Evolutionary conservation across 2,113 vertebrate genomes (phyloP).

Genomic region (Trogon melanurus): DNA sequence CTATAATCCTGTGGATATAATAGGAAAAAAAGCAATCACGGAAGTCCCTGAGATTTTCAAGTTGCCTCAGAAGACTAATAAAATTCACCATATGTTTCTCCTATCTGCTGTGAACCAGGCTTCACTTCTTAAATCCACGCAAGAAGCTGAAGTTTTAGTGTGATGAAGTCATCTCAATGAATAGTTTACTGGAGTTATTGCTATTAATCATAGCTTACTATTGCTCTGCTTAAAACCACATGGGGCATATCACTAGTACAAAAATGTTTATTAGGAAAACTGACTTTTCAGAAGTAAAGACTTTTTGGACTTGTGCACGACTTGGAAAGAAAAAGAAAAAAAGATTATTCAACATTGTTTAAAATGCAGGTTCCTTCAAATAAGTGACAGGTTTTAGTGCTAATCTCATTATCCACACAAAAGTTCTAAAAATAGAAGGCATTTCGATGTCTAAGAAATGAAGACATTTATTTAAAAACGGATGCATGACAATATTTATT

Average conservation of each 20-base stretch:
- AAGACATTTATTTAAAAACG: background rate
- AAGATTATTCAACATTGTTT: background rate
- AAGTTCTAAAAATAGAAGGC: background rate
- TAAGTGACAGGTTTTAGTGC: background rate
- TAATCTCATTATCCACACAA: background rate
- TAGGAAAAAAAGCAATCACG: constrained; percentile 32
- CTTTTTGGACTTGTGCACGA: background rate
- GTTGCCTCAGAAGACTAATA: constrained; percentile 30
- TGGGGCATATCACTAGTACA: background rate
- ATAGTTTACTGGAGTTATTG: constrained; percentile 20
- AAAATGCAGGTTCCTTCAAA: background rate
- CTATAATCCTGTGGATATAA: background rate
- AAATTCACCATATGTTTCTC: constrained; percentile 54
- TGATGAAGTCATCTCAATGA: constrained; percentile 22
- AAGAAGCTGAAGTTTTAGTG: constrained; percentile 18
- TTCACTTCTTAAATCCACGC: constrained; percentile 32
- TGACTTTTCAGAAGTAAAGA: background rate
- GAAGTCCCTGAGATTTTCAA: background rate
- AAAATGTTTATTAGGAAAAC: background rate
- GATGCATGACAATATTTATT: background rate
- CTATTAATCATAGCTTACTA: background rate
- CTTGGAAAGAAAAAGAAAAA: background rate
- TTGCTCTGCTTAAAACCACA: background rate
- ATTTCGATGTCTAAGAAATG: background rate
- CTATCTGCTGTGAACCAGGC: background rate